phyloP scores from a whole-genome alignment of 2,113 vertebrate genomes.

The Takifugu bimaculatus region DNA sequence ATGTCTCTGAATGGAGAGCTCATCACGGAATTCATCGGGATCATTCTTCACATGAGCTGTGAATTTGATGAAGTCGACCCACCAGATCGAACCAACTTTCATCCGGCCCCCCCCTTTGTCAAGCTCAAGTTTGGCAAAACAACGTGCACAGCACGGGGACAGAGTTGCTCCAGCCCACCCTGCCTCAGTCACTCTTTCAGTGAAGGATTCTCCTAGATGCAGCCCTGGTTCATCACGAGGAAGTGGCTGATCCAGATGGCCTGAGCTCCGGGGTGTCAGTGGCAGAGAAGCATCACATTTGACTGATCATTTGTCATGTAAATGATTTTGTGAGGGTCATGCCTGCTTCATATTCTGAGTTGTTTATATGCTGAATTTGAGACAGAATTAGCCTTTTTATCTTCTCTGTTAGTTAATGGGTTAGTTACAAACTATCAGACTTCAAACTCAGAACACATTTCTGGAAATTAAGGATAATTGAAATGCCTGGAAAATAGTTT shows the following conservation, averaged over 20 bases:
- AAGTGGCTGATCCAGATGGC: constrained; percentile 63
- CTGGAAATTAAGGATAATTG: too few species aligned
- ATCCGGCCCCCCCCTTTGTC: constrained; percentile 14
- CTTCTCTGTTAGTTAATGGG: too few species aligned
- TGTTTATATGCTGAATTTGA: too few species aligned
- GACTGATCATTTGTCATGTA: constrained; percentile 50
- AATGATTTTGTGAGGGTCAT: constrained; percentile 7
- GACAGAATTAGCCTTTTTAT: too few species aligned
- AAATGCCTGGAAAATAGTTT: too few species aligned
- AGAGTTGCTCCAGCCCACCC: not conserved
- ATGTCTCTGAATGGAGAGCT: constrained; percentile 44
- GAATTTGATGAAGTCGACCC: constrained; percentile 30
- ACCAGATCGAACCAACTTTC: constrained; percentile 45
- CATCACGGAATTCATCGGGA: constrained; percentile 31
- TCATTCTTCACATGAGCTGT: constrained; percentile 36
- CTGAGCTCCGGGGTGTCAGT: constrained; percentile 48
- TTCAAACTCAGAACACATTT: too few species aligned
- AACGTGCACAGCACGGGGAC: constrained; percentile 28
- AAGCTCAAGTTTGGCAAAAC: constrained; percentile 25
- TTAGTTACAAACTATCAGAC: too few species aligned
- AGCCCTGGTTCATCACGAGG: constrained; percentile 47
- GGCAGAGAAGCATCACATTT: constrained; percentile 47
- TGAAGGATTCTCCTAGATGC: constrained; percentile 14
- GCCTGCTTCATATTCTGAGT: constrained; percentile 11
- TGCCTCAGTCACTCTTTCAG: constrained; percentile 9